Evolutionary conservation across 2,888 invertebrate genomes (phyloP), one percentile per base, ranked within the genome.

Genomic region (Autographa pulchrina): DNA sequence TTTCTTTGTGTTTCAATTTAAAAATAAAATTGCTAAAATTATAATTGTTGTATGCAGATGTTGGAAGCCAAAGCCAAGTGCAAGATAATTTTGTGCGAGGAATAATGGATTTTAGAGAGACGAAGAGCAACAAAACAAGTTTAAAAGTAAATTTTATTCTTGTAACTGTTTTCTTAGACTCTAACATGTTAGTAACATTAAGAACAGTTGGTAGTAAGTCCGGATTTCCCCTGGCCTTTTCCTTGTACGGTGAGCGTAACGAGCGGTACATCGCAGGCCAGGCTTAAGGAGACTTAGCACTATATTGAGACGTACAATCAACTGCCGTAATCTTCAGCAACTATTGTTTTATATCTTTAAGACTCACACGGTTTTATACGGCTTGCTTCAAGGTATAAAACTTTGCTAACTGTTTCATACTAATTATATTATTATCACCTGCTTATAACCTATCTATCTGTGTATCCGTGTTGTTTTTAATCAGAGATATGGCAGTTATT

Each of bases 21-120:
- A 82, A 85, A 84, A 85, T 85, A 85, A 73, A 72, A 68, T 77
- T 72, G 82, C 82, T 80, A 80, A 85, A 79, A 77, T 83, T 83
- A 72, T 80, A 76, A 83, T 85, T 83, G 67, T 75, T 85, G 72
- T 72, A 78, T 81, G 80, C 78, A 80, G 68, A 74, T 70, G 72
- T 65, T 64, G 70, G 62, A 62, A 67, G 83, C 70, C 84, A 78
- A 80, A 68, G 71, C 65, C 65, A 68, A 66, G 35, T 64, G 70
- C 70, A 58, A 59, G 75, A 66, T 75, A 68, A 77, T 68, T 66
- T 62, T 38, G 81, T 60, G 43, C 38, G 68, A 59, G 35, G 62
- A 25, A 54, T 20, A 54, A 61, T 41, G 48, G 35, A 25, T 65
- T 67, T 68, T 67, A 59, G 62, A 68, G 66, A 65, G 48, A 60